Base-by-base conservation (phyloP, 2,888 invertebrate genomes). In the Agelastica alni region DNA sequence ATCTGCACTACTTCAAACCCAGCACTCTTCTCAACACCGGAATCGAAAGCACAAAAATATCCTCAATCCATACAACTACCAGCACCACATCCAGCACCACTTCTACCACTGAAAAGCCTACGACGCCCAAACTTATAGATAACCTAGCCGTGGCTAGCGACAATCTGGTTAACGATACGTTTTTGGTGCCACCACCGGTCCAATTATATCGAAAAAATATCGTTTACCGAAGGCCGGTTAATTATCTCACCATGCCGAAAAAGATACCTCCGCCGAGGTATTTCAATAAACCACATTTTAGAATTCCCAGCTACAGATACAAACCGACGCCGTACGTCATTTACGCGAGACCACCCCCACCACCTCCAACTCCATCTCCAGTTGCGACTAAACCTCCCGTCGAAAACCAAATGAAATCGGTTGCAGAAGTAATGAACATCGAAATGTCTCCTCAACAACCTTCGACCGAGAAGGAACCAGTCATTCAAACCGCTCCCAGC, bases 361-460 rank as follows among this genome's bases (percentile, higher is more conserved):
- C n/a, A n/a, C n/a, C n/a, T n/a, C n/a, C n/a, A n/a, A n/a, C n/a
- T n/a, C n/a, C n/a, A n/a, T n/a, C n/a, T n/a, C 32, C 56, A n/a
- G 13, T 37, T 4, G 36, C 51, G 37, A 55, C 55, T 2, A 55
- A 51, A 51, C 13, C 56, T 5, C 48, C 55, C 7, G 45, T 55
- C 10, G 56, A 55, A 18, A 51, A 53, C 13, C 48, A 59, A 51
- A 45, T 44, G 22, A 52, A 34, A 18, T 14, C 30, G 20, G 47
- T n/a, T 14, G 51, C 43, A 36, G 44, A 62, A 32, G 53, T 66
- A 9, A 65, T 59, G 55, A 62, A 69, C 39, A 69, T 75, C 4
- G 72, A 75, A 59, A 64, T 75, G 34, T 75, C 75, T 4, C 72
- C 72, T 0, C 61, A 64, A 47, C 75, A 75, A 63, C 66, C 71